Evolutionary conservation across 2,888 invertebrate species (phyloP), one percentile per base, ranked within the genome.

Genomic region (Ferrisia virgata): DNA sequence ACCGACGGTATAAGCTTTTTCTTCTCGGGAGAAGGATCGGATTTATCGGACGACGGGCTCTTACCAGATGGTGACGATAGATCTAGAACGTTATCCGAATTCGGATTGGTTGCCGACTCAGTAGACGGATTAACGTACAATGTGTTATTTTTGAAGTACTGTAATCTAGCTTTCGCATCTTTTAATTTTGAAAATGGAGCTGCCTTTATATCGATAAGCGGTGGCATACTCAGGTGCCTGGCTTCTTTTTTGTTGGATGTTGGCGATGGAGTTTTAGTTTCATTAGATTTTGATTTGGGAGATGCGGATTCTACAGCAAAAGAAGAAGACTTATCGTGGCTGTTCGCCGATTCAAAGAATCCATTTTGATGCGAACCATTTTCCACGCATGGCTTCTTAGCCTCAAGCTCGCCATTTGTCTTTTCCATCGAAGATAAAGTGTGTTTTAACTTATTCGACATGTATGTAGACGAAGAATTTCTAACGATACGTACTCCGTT

Each of bases 171-270:
- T 79, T 82, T 84, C 6, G 79, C 64, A 58, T 84, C 84, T 28
- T 83, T 85, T 11, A 86, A 58, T 85, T 86, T 86, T 0, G 85
- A 82, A 22, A 85, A 85, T 9, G 85, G 86, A 22, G 86, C 85
- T 8, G 86, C 85, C 31, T 86, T 86, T 1, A 86, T 86, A 69
- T 86, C 86, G n/a, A 86, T 86, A 15, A 86, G 79, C 9, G 86
- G 84, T 2, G 86, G 86, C n/a, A 86, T 85, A 69, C 86, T 85
- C 28, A 85, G 82, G 47, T 83, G 83, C 15, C 83, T 69, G n/a
- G 72, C 83, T 28, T 31, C 72, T 5, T 40, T 53, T 13, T 31
- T 47, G 13, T 11, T 72, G 8, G 53, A 53, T 40, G 33, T 82
- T 22, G 33, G 39, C 9, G 83, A 22, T 9, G 31, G 15, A 13